phyloP scores from a whole-genome alignment of 2,113 vertebrate genomes.

The Rousettus leschenaultii region DNA sequence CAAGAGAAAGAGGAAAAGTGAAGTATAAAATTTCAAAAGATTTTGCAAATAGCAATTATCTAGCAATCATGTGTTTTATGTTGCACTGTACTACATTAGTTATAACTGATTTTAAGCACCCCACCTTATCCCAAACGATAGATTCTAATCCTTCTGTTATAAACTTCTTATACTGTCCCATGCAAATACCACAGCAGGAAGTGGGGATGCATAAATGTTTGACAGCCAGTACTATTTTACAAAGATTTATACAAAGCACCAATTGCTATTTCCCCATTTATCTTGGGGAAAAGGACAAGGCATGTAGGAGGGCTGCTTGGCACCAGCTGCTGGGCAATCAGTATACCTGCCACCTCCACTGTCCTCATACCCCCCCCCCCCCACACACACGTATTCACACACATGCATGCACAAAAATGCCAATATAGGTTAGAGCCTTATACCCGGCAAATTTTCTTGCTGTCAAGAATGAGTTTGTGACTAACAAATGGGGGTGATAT shows the following conservation, averaged over 20 bases:
- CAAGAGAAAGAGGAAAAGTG: not conserved
- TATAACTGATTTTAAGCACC: not conserved
- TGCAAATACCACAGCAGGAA: not conserved
- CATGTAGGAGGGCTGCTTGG: not conserved
- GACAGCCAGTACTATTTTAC: not conserved
- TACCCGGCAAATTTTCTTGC: not conserved
- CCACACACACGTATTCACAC: not conserved
- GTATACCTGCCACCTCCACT: not conserved
- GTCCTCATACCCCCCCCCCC: rapidly evolving
- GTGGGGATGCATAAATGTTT: not conserved
- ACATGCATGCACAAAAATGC: not conserved
- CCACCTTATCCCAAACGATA: not conserved
- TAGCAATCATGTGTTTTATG: not conserved
- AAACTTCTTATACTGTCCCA: not conserved
- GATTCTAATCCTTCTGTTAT: not conserved
- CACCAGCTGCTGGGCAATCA: not conserved
- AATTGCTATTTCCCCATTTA: not conserved
- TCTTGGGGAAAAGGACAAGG: not conserved
- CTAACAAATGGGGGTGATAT: not conserved
- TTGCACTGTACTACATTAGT: not conserved
- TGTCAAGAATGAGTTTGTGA: not conserved
- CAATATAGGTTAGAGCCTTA: not conserved
- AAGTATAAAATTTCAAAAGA: not conserved
- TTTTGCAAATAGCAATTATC: not conserved
- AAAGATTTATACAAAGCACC: not conserved